Base-by-base conservation (phyloP, 2,113 vertebrate genomes). In the Cyprinodon brontotheroides region DNA sequence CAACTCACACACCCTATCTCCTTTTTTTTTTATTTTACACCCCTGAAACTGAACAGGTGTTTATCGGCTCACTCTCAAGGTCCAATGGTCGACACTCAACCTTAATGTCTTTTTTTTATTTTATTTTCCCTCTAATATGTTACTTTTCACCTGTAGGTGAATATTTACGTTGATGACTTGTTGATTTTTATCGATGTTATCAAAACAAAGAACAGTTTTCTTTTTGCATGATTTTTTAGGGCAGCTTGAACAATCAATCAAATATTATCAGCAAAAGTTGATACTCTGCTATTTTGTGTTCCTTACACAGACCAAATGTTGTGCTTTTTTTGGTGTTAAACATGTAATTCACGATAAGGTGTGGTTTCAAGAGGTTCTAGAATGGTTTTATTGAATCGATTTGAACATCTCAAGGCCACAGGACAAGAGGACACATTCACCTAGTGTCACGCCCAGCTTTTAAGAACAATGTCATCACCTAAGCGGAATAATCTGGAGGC, bases 41-140 rank as follows among this genome's bases (percentile, higher is more conserved):
- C 83, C 86, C 89, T 87, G 92, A 94, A 93, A 93, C 89, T 82
- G 37, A 91, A 75, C 94, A 94, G 92, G 91, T 94, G 94, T 89
- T 94, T 94, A 94, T 94, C 86, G 11, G 68, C 9, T 83, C 83
- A 38, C 53, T 74, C 67, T 78, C 78, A 90, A 68, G 86, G 93
- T 94, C 90, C 94, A 95, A 94, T 81, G 92, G 89, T 93, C 91
- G 70, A 13, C 61, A 36, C 69, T 29, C 65, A 61, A 47, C 57
- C 78, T 82, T 82, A 78, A 79, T 72, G 61, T 74, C 53, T 57
- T 57, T 57, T 57, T 17, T 65, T 9, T 39, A 38, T 53, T 53
- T 29, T n/a, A 77, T 22, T 47, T n/a, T 73, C 17, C 70, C 20
- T 83, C 38, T 4, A 11, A 14, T 74, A 45, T 70, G 8, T 70